phyloP scores from a whole-genome alignment of 2,888 invertebrate species.

The Flabesymbios commensalis region DNA sequence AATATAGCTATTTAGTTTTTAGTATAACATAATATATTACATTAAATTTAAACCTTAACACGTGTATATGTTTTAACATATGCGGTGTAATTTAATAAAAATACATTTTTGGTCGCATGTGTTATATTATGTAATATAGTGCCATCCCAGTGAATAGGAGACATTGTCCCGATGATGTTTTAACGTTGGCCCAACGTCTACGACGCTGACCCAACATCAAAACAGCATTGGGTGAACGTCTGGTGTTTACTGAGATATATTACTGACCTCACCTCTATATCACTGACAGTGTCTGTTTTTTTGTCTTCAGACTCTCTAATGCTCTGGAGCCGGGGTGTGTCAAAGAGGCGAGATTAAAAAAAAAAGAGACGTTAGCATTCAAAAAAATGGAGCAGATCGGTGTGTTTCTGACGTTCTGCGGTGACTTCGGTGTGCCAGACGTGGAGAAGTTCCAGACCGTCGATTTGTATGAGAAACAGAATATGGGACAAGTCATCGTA shows the following conservation, averaged over 20 bases:
- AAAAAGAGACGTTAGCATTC: constrained; percentile 65
- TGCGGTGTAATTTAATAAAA: too few relatives aligned
- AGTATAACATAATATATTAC: too few relatives aligned
- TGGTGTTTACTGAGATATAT: too few relatives aligned
- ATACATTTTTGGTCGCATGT: too few relatives aligned
- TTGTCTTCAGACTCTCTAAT: constrained; percentile 18
- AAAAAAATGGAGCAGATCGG: constrained; percentile 89
- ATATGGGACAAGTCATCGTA: constrained; percentile 92
- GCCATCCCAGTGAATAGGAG: too few relatives aligned
- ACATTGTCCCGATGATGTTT: background rate
- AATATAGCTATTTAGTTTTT: too few relatives aligned
- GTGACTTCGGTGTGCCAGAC: constrained; percentile 84
- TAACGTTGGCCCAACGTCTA: background rate
- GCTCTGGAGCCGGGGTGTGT: constrained; percentile 22
- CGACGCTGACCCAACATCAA: background rate
- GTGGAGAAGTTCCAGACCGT: constrained; percentile 97
- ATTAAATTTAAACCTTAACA: too few relatives aligned
- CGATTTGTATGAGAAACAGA: constrained; percentile 95
- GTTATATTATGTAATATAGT: too few relatives aligned
- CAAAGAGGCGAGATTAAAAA: constrained; percentile 22
- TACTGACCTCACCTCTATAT: background rate
- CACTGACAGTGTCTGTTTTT: background rate
- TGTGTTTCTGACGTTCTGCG: constrained; percentile 86
- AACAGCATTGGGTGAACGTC: background rate
- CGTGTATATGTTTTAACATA: too few relatives aligned